Conservation (phyloP, 1,140 invertebrate species). For the Cherax quadricarinatus region DNA sequence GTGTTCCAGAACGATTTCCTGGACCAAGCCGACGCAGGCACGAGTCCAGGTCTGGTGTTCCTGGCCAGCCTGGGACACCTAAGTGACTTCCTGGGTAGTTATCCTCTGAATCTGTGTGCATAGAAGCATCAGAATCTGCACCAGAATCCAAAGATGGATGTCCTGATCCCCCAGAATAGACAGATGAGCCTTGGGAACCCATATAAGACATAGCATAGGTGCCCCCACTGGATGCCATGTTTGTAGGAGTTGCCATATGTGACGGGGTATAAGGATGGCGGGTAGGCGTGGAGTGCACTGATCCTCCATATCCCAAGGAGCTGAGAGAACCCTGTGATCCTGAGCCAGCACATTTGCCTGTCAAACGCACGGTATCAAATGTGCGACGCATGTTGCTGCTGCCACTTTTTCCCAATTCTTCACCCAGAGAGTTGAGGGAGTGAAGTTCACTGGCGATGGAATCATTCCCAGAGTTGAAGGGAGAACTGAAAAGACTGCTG, state of each 20-base stretch:
- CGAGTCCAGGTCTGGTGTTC: slow-evolving; percentile 71
- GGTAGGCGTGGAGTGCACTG: slow-evolving; percentile 68
- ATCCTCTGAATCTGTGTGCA: slow-evolving; percentile 73
- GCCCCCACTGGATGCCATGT: slow-evolving; percentile 33
- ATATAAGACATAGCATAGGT: slow-evolving; percentile 41
- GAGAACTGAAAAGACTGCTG: slow-evolving; percentile 51
- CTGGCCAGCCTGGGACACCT: slow-evolving; percentile 72
- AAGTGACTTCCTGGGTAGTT: slow-evolving; percentile 72
- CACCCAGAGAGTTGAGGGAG: slow-evolving; percentile 50
- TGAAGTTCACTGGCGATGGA: slow-evolving; percentile 79
- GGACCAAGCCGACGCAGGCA: slow-evolving; percentile 74
- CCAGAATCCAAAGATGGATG: slow-evolving; percentile 73
- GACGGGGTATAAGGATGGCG: slow-evolving; percentile 45
- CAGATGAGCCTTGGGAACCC: slow-evolving; percentile 47
- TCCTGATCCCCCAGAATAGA: slow-evolving; percentile 67
- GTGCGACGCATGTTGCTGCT: slow-evolving; percentile 63
- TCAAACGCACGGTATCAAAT: slow-evolving; percentile 66
- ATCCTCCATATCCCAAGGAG: slow-evolving; percentile 65
- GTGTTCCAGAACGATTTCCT: slow-evolving; percentile 78
- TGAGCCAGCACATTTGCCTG: slow-evolving; percentile 40
- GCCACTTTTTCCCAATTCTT: slow-evolving; percentile 36
- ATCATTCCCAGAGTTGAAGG: slow-evolving; percentile 59
- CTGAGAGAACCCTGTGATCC: slow-evolving; percentile 61
- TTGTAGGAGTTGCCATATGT: slow-evolving; percentile 47
- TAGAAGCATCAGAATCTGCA: slow-evolving; percentile 71